Percentiles rank a stretch among this genome's conserved stretches.
Conservation (phyloP, 2,888 invertebrate genomes). For the Dorcus parallelipipedus region DNA sequence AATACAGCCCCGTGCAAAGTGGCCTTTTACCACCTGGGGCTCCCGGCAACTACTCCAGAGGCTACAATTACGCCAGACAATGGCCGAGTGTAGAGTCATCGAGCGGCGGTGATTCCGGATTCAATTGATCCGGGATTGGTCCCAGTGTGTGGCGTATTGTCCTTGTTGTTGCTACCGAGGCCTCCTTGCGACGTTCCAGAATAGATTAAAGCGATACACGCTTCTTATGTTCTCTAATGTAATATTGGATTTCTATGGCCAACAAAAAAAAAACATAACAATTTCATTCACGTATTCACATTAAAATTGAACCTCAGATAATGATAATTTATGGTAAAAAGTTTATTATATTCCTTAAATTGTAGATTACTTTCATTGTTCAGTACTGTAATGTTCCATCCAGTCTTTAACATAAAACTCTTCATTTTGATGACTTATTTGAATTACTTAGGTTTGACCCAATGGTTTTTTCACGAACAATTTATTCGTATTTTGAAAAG, state of each 20-base stretch:
- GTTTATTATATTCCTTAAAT: no score
- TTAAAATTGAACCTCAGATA: no score
- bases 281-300: no score
- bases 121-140: constrained; percentile 48
- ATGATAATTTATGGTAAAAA: no score
- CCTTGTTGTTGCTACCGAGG: constrained; percentile 37
- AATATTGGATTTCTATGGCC: neutral
- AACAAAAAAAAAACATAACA: no score
- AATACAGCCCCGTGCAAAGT: constrained; percentile 29
- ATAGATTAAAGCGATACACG: constrained; percentile 20
- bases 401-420: no score
- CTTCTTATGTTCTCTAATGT: constrained; percentile 6
- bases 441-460: no score
- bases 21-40: constrained; percentile 47
- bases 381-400: no score
- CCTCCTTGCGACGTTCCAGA: constrained; percentile 22
- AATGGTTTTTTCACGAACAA: no score
- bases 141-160: constrained; percentile 47
- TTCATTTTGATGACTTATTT: no score
- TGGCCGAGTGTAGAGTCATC: constrained; percentile 44
- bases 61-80: constrained; percentile 50
- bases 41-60: constrained; percentile 48
- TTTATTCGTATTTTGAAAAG: no score
- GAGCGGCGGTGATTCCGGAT: constrained; percentile 43
- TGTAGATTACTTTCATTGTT: no score